Evolutionary conservation across 1,140 invertebrate genomes (phyloP).

Genomic region (Holcopasites calliopsidis): DNA sequence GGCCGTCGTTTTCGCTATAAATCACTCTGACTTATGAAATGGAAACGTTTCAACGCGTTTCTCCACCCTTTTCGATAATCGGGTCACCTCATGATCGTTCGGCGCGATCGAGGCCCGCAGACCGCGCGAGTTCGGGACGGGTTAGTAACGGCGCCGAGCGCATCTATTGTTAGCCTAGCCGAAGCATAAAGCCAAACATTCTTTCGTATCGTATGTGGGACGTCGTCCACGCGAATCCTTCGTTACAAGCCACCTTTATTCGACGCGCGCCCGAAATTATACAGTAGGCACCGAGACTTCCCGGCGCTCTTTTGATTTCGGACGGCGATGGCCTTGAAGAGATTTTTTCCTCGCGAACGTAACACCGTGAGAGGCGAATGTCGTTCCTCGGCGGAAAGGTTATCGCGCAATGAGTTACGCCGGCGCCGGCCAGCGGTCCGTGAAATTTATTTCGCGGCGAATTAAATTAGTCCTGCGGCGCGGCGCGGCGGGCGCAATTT

Average conservation of each 20-base stretch:
- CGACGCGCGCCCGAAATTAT: neutral
- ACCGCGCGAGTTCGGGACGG: slow-evolving; percentile 20
- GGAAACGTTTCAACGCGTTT: neutral
- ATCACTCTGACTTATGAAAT: neutral
- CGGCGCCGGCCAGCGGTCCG: slow-evolving; percentile 1
- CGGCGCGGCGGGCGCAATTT: neutral
- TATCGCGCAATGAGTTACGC: neutral
- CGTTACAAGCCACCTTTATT: neutral
- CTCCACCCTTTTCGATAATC: neutral
- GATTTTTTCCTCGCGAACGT: too few species aligned
- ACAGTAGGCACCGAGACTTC: too few species aligned
- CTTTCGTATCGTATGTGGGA: slow-evolving; percentile 66
- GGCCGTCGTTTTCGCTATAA: neutral
- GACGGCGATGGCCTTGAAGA: too few species aligned
- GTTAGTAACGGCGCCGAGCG: slow-evolving; percentile 47
- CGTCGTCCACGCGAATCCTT: slow-evolving; percentile 40
- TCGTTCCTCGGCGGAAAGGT: slow-evolving; percentile 1
- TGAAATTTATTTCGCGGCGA: slow-evolving; percentile 18
- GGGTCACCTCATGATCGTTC: neutral
- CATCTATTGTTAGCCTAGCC: slow-evolving; percentile 68
- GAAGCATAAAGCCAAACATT: slow-evolving; percentile 64
- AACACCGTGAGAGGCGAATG: too few species aligned
- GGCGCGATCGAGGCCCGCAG: too few species aligned
- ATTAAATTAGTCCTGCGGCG: slow-evolving; percentile 13
- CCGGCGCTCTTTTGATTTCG: too few species aligned